Evolutionary conservation across 2,113 vertebrate genomes (phyloP).

Genomic region (Budorcas taxicolor): DNA sequence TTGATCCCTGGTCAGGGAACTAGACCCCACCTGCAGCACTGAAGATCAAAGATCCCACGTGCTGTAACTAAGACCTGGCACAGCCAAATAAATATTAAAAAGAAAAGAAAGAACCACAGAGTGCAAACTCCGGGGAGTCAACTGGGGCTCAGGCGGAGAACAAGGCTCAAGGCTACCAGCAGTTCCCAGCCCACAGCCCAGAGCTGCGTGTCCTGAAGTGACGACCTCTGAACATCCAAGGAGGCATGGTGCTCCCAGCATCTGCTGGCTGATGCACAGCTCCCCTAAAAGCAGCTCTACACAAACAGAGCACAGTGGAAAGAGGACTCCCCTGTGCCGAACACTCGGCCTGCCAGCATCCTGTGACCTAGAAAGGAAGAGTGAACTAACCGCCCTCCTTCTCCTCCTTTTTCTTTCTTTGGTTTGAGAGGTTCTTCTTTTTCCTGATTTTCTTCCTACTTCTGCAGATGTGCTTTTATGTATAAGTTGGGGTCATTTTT

Average conservation of each 20-base stretch:
- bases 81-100: background rate
- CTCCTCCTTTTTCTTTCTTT: background rate
- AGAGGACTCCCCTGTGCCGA: accelerated
- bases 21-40: background rate
- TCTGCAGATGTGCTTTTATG: background rate
- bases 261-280: background rate
- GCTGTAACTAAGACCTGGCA: background rate
- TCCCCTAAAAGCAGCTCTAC: background rate
- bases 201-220: background rate
- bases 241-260: background rate
- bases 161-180: background rate
- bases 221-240: background rate
- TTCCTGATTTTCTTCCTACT: background rate
- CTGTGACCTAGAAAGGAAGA: background rate
- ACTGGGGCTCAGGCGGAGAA: background rate
- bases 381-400: accelerated
- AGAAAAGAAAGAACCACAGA: background rate
- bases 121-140: background rate
- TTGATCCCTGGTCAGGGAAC: background rate
- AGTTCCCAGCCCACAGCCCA: background rate
- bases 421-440: background rate
- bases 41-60: background rate
- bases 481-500: background rate
- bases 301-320: background rate
- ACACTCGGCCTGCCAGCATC: accelerated